Evolutionary conservation across 2,113 vertebrate species (phyloP).

Genomic region (Excalfactoria chinensis): DNA sequence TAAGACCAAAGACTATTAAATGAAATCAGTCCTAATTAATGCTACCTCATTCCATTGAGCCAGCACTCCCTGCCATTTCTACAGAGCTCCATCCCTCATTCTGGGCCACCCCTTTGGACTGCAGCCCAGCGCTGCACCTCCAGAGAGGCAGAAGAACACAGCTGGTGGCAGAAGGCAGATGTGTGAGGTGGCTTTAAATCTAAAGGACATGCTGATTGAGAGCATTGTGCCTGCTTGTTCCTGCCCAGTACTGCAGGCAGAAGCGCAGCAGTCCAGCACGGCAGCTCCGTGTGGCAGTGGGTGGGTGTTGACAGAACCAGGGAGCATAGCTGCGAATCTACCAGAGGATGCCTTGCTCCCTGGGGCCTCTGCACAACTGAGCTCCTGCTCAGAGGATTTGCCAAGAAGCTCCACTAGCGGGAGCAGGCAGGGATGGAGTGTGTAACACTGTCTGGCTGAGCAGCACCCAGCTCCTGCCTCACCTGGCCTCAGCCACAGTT

Average conservation of each 20-base stretch:
- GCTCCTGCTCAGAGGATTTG: neutral
- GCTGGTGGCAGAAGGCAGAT: neutral
- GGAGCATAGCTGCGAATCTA: neutral
- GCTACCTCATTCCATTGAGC: neutral
- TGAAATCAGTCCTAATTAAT: neutral
- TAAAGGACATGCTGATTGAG: no score
- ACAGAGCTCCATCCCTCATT: neutral
- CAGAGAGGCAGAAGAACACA: no score
- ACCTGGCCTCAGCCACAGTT: neutral
- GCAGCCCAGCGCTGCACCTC: neutral
- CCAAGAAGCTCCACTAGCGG: neutral
- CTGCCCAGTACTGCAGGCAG: neutral
- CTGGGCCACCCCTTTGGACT: neutral
- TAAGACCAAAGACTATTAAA: neutral
- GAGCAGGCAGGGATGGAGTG: neutral
- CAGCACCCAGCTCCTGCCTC: neutral
- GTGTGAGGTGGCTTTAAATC: neutral
- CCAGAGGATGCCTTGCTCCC: neutral
- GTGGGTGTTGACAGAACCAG: neutral
- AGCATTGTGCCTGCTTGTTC: neutral
- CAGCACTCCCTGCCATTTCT: fast-evolving
- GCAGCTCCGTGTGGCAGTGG: neutral
- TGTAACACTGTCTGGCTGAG: neutral
- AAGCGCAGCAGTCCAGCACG: neutral
- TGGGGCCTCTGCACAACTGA: neutral